Percentiles rank a stretch among this genome's conserved stretches.
Evolutionary conservation across 1,140 invertebrate genomes (phyloP).

Genomic region (Papilio dardanus): DNA sequence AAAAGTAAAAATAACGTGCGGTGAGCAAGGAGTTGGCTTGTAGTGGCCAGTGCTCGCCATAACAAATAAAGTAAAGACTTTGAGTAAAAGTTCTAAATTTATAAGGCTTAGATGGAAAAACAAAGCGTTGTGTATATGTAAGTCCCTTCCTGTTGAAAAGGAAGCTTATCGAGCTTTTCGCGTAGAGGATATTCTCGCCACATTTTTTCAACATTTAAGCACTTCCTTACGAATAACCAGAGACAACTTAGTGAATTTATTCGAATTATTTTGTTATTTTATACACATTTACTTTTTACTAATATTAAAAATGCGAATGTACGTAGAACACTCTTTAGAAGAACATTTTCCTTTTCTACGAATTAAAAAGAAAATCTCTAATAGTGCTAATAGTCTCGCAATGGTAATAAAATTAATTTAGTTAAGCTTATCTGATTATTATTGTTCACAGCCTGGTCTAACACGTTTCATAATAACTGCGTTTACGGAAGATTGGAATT

Average conservation of each 20-base stretch:
- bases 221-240: background rate
- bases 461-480: background rate
- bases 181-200: background rate
- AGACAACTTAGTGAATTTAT: conserved; percentile 9
- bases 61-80: no score
- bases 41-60: no score
- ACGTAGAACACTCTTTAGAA: no score
- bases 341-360: no score
- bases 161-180: conserved; percentile 14
- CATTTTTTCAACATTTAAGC: conserved; percentile 19
- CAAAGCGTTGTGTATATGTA: background rate
- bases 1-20: no score
- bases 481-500: background rate
- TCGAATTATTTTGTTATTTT: background rate
- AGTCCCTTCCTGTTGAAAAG: conserved; percentile 1
- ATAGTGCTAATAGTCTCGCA: background rate
- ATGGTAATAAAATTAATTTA: background rate
- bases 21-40: no score
- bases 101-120: background rate
- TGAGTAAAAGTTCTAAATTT: background rate
- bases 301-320: no score
- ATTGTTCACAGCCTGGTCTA: background rate
- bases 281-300: no score
- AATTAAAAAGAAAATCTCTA: background rate
- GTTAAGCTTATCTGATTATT: background rate